A percentile compares a stretch with the other conserved stretches of the same genome.
These are phyloP conservation scores for Otus sunia DNA, from an alignment of 2,113 vertebrate genomes.

Conservation along the genomic window DNA sequence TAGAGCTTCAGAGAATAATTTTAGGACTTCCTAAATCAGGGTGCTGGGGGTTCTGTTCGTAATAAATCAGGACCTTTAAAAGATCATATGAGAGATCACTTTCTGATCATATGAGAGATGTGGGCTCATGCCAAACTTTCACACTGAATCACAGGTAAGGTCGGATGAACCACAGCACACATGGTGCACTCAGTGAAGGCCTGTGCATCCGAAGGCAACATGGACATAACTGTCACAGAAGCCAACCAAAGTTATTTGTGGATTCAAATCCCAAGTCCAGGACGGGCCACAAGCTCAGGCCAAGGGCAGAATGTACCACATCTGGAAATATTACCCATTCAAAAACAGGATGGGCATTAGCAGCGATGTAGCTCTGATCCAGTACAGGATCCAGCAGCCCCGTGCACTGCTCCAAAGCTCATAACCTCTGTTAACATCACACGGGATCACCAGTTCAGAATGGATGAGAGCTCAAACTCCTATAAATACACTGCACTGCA, in stretches of 20 bases:
- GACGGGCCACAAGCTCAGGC: neutral
- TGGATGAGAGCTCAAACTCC: neutral
- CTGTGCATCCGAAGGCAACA: neutral
- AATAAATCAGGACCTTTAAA: neutral
- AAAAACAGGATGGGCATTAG: neutral
- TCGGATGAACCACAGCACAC: neutral
- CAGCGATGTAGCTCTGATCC: neutral
- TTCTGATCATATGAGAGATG: neutral
- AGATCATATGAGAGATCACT: neutral
- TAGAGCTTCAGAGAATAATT: neutral
- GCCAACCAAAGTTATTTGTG: neutral
- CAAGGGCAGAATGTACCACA: neutral
- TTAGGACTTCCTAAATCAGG: neutral
- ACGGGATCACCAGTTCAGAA: neutral
- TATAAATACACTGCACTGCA: neutral
- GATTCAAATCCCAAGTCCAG: neutral
- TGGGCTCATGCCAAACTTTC: neutral
- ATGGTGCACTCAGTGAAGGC: rapidly evolving
- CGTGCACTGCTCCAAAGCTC: neutral
- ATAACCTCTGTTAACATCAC: neutral
- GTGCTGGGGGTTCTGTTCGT: neutral
- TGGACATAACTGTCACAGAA: neutral
- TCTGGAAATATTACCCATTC: neutral
- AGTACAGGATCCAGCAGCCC: neutral
- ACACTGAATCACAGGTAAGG: neutral